Evolutionary conservation across 2,113 vertebrate species (phyloP).

Genomic region (Diadophis punctatus): DNA sequence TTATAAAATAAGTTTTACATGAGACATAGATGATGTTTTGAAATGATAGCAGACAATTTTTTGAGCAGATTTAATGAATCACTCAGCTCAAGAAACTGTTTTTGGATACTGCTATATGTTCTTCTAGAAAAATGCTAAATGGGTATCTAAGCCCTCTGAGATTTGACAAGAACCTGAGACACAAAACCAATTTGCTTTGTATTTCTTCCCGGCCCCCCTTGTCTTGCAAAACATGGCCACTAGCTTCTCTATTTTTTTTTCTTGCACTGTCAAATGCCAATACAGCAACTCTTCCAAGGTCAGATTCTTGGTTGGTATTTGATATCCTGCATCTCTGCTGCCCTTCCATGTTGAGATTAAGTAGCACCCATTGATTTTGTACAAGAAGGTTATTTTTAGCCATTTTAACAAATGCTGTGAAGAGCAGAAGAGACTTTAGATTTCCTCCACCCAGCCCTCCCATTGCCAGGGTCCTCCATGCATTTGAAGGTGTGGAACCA

Average conservation of each 20-base stretch:
- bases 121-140: neutral
- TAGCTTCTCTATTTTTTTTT: neutral
- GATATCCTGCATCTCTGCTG: conserved; percentile 37
- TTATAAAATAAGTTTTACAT: neutral
- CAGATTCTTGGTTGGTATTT: conserved; percentile 35
- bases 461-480: neutral
- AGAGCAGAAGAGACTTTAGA: neutral
- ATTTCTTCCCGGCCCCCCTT: neutral
- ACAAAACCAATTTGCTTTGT: neutral
- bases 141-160: neutral
- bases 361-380: conserved; percentile 56
- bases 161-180: no score
- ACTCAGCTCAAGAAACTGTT: neutral
- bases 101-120: neutral
- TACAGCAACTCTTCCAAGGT: conserved; percentile 38
- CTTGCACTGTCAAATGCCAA: conserved; percentile 20
- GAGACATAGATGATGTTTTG: neutral
- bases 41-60: neutral
- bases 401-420: conserved; percentile 63
- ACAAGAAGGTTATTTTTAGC: conserved; percentile 26
- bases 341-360: neutral
- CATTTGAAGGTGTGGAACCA: neutral
- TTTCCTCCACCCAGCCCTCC: neutral
- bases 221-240: neutral
- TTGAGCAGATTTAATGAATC: neutral